Base-by-base conservation (phyloP, 2,113 vertebrate species). In the Verasper variegatus region DNA sequence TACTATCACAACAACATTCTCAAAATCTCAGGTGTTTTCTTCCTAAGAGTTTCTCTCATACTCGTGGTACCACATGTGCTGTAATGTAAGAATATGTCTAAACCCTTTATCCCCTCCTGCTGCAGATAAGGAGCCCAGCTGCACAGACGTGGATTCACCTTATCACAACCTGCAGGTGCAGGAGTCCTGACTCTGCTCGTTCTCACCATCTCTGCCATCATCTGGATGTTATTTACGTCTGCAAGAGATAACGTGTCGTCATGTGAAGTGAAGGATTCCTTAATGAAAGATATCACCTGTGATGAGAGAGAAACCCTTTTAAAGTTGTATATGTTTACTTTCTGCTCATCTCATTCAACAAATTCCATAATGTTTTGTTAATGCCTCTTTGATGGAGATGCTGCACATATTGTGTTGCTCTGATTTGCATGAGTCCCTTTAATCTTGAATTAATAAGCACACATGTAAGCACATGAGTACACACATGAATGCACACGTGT, bases 141-240 rank as follows among this genome's bases (percentile, higher is more conserved):
- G 54, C 42, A 47, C 42, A 47, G 10, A 14, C 5, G 11, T 47
- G 45, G 45, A 47, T 52, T 64, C 9, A 4, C 63, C 64, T 79
- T 74, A 84, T 84, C 73, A 66, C 68, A n/a, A 21, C 9, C 60
- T 70, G 21, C 60, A 76, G 74, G 24, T 27, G 11, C 27, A 49
- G 40, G 37, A 71, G 52, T 51, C 55, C 31, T n/a, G 31, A 27
- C 24, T 3, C 20, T 51, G 52, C 74, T 51, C 26, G 9, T 27
- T 81, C 42, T 24, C 47, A 49, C 21, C 26, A 65, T 74, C 69
- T 23, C 37, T 2, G 2, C 47, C 76, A 18, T 64, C 71, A 56
- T 42, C 23, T 42, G 31, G 59, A 20, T 49, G 12, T 71, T 49
- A 51, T 74, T 71, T 31, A 60, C 8, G 7, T 52, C 3, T 55